phyloP scores from a whole-genome alignment of 2,888 invertebrate species.

The Mycalesis mineus region DNA sequence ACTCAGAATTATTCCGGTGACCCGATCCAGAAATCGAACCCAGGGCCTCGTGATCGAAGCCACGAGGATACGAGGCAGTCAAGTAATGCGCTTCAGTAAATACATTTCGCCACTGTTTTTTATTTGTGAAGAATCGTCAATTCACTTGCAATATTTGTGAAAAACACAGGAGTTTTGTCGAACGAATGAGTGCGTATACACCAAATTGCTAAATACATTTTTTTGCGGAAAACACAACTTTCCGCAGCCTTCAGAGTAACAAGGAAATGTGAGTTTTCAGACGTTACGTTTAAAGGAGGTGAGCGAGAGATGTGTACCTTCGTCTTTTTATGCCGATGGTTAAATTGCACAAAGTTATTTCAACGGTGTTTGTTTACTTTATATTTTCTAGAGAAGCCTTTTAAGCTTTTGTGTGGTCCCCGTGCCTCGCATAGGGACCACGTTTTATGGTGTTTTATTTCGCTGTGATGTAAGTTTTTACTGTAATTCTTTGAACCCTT shows the following conservation, averaged over 20 bases:
- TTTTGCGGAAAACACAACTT: neutral
- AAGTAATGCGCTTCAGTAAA: too few species aligned
- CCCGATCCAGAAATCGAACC: too few species aligned
- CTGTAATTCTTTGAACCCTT: neutral
- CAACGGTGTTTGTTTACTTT: constrained; percentile 3
- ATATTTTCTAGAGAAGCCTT: neutral
- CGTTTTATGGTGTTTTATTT: neutral
- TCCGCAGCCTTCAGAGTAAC: neutral
- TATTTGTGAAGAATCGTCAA: too few species aligned
- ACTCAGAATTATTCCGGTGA: too few species aligned
- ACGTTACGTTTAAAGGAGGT: neutral
- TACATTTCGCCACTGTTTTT: too few species aligned
- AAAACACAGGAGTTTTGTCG: too few species aligned
- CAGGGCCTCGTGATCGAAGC: too few species aligned
- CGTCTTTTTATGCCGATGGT: neutral
- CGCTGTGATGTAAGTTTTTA: neutral
- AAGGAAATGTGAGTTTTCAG: neutral
- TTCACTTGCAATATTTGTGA: too few species aligned
- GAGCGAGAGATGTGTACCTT: too few species aligned
- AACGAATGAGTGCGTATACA: too few species aligned
- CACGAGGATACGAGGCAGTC: too few species aligned
- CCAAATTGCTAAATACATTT: too few species aligned
- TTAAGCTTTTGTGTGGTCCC: neutral
- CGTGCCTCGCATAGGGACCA: neutral
- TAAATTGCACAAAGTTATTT: constrained; percentile 7